A percentile compares a stretch with the other conserved stretches of the same genome.
Evolutionary conservation across 2,888 invertebrate species (phyloP).

Genomic region (Diloba caeruleocephala): DNA sequence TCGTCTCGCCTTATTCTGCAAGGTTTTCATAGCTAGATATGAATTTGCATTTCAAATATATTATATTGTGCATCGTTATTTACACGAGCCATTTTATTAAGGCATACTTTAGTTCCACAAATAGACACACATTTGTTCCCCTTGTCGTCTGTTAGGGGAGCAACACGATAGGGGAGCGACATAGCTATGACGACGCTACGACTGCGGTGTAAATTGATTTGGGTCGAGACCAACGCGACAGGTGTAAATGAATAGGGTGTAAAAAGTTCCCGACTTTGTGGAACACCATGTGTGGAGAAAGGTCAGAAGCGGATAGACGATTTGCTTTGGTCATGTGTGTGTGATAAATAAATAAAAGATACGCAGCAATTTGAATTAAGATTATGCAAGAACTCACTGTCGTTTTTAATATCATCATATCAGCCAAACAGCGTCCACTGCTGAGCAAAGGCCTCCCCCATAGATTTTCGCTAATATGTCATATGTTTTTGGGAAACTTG

Average conservation of each 20-base stretch:
- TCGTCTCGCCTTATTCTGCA: no score
- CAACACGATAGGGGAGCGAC: slow-evolving; percentile 12
- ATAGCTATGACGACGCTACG: slow-evolving; percentile 15
- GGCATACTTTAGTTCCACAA: not conserved
- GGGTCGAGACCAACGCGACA: slow-evolving; percentile 61
- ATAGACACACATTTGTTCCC: slow-evolving; percentile 21
- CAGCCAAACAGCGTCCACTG: no score
- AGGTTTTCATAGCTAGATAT: no score
- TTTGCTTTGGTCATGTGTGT: slow-evolving; percentile 7
- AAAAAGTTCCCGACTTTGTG: slow-evolving; percentile 42
- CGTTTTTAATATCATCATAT: no score
- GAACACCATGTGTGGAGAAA: slow-evolving; percentile 15
- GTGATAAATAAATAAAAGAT: no score
- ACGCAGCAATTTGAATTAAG: not conserved
- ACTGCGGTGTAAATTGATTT: slow-evolving; percentile 62
- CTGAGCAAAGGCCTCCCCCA: no score
- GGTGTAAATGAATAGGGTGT: slow-evolving; percentile 68
- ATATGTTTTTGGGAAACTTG: no score
- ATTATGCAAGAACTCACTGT: not conserved
- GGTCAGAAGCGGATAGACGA: slow-evolving; percentile 17
- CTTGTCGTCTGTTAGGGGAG: slow-evolving; percentile 19
- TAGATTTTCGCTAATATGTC: no score
- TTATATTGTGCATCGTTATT: no score
- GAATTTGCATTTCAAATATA: no score
- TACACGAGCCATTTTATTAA: slow-evolving; percentile 5